Evolutionary conservation across 2,888 invertebrate genomes (phyloP), one percentile per base, ranked within the genome.

Genomic region (Seladonia tumulorum): DNA sequence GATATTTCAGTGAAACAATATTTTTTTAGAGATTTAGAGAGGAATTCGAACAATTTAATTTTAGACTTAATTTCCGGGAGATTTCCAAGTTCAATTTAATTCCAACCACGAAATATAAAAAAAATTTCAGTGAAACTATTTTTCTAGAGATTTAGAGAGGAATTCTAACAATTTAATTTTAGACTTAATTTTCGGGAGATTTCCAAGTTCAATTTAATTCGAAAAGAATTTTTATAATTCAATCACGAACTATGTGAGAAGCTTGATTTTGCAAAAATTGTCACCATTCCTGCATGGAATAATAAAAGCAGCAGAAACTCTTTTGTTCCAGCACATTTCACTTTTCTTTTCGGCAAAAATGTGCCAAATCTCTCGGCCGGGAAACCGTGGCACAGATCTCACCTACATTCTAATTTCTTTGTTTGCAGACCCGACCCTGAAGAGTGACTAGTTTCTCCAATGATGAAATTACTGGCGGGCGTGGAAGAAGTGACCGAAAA

Each of bases 381-480:
- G 18, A n/a, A 68, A 68, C 35, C 12, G 68, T 68, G 22, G 5
- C 68, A n/a, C 68, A n/a, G 18, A 68, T n/a, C 39, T 68, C 39
- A n/a, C 42, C 39, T 39, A 39, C 39, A 39, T 66, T 18, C 66
- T 35, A 66, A 66, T 47, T 68, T 42, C 12, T 39, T 49, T 42
- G 29, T 72, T 68, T 60, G n/a, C 86, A 86, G 76, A 66, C 14
- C 42, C 25, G 18, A 76, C 39, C 57, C 5, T 49, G 76, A 57
- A 71, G 74, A 71, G 74, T 35, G 70, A 42, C 35, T 47, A 77
- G 72, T 78, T 78, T 76, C 82, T 83, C 91, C 92, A 90, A 95
- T 94, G 93, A 95, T 95, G 95, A 95, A 94, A 94, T 90, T 95
- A 94, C 86, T 95, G 90, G 94, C 95, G 71, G 94, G 94, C 75